These are phyloP conservation scores for Burhinus oedicnemus DNA, from an alignment of 2,113 vertebrate genomes.

Conservation along the genomic window DNA sequence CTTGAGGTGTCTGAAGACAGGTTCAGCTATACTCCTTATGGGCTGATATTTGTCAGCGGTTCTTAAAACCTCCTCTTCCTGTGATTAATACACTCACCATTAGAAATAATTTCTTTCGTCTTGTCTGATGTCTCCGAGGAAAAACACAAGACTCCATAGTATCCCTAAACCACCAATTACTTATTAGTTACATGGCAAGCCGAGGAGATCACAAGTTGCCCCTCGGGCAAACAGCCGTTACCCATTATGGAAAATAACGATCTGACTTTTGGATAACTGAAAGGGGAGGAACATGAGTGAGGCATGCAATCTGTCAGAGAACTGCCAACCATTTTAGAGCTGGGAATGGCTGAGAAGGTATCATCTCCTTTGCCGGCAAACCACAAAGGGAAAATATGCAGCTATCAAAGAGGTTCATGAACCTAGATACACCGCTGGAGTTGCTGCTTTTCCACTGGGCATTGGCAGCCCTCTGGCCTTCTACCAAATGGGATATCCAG, in stretches of 20 bases:
- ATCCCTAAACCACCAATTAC: slow-evolving; percentile 48
- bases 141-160: neutral
- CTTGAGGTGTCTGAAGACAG: neutral
- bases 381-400: slow-evolving; percentile 1
- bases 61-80: slow-evolving; percentile 11
- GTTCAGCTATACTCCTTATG: neutral
- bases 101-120: neutral
- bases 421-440: neutral
- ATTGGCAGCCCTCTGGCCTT: neutral
- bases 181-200: slow-evolving; percentile 20
- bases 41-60: neutral
- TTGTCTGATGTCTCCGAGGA: neutral
- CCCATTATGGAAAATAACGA: slow-evolving; percentile 7
- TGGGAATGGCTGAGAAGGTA: neutral
- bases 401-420: neutral
- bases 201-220: neutral
- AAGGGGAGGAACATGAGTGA: neutral
- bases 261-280: slow-evolving; percentile 36
- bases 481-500: neutral
- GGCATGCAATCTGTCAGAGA: neutral
- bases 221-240: neutral
- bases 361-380: neutral
- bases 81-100: neutral
- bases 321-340: neutral
- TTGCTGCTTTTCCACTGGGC: neutral